These are phyloP conservation scores for Eristalis intricaria DNA, from an alignment of 2,888 invertebrate species.

Conservation along the genomic window DNA sequence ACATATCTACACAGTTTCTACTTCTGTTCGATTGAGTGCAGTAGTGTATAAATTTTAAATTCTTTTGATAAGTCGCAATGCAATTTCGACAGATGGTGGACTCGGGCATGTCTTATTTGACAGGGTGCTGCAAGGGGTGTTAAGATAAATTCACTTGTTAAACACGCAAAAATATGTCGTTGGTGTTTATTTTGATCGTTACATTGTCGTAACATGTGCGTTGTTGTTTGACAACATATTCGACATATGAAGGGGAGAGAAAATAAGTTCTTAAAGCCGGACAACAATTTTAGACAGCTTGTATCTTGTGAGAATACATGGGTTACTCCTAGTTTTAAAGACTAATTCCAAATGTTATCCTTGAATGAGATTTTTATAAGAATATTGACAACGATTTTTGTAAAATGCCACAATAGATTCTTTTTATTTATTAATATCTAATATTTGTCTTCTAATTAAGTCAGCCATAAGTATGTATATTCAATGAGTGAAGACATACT, in stretches of 20 bases:
- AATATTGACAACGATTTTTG: no score
- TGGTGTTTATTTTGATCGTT: background rate
- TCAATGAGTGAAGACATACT: no score
- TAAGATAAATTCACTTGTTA: background rate
- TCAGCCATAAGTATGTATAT: no score
- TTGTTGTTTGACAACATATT: background rate
- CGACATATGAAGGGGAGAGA: background rate
- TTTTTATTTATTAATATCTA: no score
- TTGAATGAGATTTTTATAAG: no score
- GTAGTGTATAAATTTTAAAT: conserved; percentile 47
- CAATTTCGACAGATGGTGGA: conserved; percentile 49
- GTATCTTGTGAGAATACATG: background rate
- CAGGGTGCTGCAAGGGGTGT: background rate
- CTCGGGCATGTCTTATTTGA: background rate
- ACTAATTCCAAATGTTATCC: no score
- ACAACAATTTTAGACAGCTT: background rate
- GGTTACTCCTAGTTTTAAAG: no score
- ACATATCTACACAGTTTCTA: conserved; percentile 26
- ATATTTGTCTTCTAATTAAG: no score
- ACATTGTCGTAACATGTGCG: background rate
- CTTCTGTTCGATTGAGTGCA: conserved; percentile 9
- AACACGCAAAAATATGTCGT: background rate
- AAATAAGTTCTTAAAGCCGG: background rate
- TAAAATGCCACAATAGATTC: no score
- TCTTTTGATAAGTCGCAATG: conserved; percentile 37